Evolutionary conservation across 2,797 vertebrate genomes (phyloP).

Genomic region (Anas bernieri): DNA sequence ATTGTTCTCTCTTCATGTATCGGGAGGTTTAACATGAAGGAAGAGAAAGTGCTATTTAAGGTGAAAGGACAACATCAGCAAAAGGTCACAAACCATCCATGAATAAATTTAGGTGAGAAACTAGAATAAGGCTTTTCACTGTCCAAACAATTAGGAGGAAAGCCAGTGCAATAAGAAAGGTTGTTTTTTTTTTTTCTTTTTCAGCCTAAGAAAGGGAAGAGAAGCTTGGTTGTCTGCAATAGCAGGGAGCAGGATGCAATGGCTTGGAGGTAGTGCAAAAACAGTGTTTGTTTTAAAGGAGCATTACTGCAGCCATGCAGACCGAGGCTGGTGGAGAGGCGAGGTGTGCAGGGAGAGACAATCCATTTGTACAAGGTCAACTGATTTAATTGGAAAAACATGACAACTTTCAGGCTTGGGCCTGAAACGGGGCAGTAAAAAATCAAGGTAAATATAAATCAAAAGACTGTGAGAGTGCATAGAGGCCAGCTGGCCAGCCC

Average conservation of each 20-base stretch:
- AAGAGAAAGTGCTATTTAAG: constrained; percentile 12
- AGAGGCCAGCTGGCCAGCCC: background rate
- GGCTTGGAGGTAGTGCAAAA: background rate
- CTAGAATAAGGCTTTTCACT: background rate
- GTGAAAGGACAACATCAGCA: constrained; percentile 34
- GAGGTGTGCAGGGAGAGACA: background rate
- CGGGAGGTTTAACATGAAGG: constrained; percentile 22
- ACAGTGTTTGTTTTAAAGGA: background rate
- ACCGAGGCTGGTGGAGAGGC: background rate
- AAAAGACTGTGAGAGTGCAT: background rate
- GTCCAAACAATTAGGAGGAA: background rate
- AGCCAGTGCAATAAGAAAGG: background rate
- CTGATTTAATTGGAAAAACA: background rate
- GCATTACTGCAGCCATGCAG: background rate
- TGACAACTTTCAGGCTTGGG: background rate
- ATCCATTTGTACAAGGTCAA: background rate
- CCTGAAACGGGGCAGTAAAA: background rate
- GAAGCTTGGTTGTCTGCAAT: background rate
- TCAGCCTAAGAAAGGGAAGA: background rate
- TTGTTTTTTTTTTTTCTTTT: background rate
- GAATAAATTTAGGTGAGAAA: constrained; percentile 35
- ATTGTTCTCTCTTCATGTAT: background rate
- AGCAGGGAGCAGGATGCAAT: background rate
- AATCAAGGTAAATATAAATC: background rate
- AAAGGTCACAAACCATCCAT: constrained; percentile 29